These are phyloP conservation scores for Sardinella longiceps DNA, from an alignment of 2,797 vertebrate genomes.

Conservation along the genomic window DNA sequence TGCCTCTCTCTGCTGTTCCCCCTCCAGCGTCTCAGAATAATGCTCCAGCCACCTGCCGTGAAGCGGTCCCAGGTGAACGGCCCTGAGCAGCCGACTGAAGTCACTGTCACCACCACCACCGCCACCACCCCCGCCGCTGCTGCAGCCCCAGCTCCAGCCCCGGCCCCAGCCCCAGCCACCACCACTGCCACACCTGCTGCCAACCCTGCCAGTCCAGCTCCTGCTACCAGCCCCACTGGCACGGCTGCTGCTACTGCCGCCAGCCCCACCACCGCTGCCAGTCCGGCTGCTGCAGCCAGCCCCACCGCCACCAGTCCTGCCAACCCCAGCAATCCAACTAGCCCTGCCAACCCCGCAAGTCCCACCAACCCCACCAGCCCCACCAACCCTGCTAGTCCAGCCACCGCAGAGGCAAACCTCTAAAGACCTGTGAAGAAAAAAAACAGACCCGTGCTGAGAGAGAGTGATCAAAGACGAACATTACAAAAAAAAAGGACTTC, in stretches of 20 bases:
- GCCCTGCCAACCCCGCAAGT: neutral
- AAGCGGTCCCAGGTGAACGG: constrained; percentile 85
- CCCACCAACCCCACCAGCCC: constrained; percentile 42
- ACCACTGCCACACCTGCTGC: constrained; percentile 57
- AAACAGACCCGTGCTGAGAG: constrained; percentile 72
- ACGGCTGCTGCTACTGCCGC: neutral
- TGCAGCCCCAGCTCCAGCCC: too few relatives aligned
- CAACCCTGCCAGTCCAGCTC: constrained; percentile 49
- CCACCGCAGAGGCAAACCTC: constrained; percentile 93
- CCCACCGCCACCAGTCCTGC: constrained; percentile 55
- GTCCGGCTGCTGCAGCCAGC: neutral
- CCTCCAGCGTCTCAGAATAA: constrained; percentile 89
- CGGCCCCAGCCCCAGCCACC: constrained; percentile 44
- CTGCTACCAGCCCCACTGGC: neutral
- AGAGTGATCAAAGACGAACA: constrained; percentile 83
- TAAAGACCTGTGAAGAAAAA: constrained; percentile 78
- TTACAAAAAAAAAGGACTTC: constrained; percentile 94
- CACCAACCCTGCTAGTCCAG: constrained; percentile 66
- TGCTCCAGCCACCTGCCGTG: constrained; percentile 89
- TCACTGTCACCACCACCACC: constrained; percentile 60
- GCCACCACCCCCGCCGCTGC: constrained; percentile 48
- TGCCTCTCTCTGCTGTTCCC: constrained; percentile 16
- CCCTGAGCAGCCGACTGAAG: constrained; percentile 87
- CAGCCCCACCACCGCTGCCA: neutral
- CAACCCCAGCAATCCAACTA: constrained; percentile 62